These are phyloP conservation scores for Puffinus mauretanicus DNA, from an alignment of 2,113 vertebrate species.

Conservation along the genomic window DNA sequence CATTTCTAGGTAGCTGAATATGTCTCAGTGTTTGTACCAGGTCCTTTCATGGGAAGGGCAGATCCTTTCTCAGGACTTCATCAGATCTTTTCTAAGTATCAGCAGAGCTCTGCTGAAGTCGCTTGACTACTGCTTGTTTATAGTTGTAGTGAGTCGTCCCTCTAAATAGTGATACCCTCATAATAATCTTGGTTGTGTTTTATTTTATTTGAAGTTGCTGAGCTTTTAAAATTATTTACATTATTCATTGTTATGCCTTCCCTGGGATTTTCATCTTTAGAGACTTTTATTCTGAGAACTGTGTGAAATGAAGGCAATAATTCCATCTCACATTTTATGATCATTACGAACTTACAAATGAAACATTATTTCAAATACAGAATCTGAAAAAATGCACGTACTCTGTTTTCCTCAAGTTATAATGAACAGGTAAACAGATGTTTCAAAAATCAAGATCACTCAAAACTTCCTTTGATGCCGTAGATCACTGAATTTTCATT, in stretches of 20 bases:
- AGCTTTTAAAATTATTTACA: background rate
- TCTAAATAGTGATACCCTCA: background rate
- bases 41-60: background rate
- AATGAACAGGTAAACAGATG: background rate
- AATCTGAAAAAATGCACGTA: background rate
- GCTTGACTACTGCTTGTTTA: background rate
- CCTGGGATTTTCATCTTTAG: background rate
- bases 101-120: slow-evolving; percentile 16
- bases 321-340: background rate
- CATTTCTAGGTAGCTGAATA: slow-evolving; percentile 20
- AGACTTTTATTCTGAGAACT: background rate
- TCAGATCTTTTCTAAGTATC: background rate
- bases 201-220: background rate
- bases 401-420: background rate
- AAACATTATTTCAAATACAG: background rate
- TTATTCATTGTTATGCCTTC: background rate
- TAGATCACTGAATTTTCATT: background rate
- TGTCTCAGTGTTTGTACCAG: background rate
- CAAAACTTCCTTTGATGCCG: background rate
- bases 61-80: background rate
- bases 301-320: background rate
- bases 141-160: background rate
- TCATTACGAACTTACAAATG: background rate
- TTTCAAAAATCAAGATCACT: background rate
- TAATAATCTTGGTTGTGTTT: background rate